phyloP scores from a whole-genome alignment of 2,113 vertebrate species.

The Helogale parvula region DNA sequence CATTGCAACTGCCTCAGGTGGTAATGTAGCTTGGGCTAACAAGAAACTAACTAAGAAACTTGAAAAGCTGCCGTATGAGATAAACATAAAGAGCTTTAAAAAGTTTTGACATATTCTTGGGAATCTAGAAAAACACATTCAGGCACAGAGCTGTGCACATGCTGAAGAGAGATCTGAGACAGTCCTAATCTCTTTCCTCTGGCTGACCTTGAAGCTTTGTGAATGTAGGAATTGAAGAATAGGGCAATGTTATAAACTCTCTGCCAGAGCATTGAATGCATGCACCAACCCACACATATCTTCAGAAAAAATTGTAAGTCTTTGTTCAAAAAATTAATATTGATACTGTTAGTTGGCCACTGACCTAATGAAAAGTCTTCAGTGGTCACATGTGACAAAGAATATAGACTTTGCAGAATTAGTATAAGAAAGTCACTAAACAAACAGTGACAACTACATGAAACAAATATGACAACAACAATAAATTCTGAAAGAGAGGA shows the following conservation, averaged over 20 bases:
- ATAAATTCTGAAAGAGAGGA: background rate
- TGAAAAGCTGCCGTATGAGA: background rate
- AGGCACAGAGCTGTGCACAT: background rate
- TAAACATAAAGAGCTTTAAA: background rate
- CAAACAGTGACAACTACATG: background rate
- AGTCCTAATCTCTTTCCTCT: background rate
- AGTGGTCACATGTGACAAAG: background rate
- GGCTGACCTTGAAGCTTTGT: background rate
- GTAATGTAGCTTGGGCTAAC: background rate
- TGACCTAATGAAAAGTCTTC: background rate
- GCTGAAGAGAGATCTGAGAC: background rate
- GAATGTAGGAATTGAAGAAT: background rate
- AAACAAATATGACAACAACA: background rate
- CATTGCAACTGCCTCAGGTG: background rate
- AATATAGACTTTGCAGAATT: background rate
- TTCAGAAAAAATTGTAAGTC: background rate
- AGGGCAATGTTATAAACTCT: background rate
- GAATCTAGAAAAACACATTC: background rate
- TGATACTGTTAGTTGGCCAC: background rate
- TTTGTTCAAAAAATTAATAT: background rate
- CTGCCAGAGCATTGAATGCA: no score
- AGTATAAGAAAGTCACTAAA: background rate
- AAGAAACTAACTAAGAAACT: background rate
- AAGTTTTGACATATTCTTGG: background rate
- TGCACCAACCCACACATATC: background rate